phyloP scores from a whole-genome alignment of 2,113 vertebrate species.

The Anhinga anhinga region DNA sequence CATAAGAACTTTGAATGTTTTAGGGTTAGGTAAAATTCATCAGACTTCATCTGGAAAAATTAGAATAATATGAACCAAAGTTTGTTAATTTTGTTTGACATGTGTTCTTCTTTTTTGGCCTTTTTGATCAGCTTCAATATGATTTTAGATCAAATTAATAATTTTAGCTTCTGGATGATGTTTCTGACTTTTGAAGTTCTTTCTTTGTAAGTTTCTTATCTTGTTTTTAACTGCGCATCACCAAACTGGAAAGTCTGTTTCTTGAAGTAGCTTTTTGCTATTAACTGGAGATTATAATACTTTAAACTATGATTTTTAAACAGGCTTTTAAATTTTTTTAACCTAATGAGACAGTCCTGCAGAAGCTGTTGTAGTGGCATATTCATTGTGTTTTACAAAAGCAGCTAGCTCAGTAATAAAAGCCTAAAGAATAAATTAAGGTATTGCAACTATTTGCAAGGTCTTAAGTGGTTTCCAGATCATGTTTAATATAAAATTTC shows the following conservation, averaged over 20 bases:
- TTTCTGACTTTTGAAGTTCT: not conserved
- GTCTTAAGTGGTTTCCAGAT: not conserved
- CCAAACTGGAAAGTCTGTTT: not conserved
- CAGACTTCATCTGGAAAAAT: not conserved
- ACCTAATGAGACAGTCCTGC: not conserved
- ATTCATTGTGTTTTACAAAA: not conserved
- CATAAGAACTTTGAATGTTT: slow-evolving; percentile 6
- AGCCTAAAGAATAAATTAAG: not conserved
- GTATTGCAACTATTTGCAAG: not conserved
- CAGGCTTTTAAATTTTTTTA: not conserved
- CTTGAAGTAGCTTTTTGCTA: not conserved
- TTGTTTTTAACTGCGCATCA: not conserved
- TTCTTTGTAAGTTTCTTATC: not conserved
- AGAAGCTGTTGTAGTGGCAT: not conserved
- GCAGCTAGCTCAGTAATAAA: not conserved
- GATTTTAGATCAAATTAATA: not conserved
- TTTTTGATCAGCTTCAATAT: not conserved
- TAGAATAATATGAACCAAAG: not conserved
- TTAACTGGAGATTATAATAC: not conserved
- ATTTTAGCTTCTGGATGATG: not conserved
- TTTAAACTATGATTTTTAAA: not conserved
- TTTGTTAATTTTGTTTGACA: not conserved
- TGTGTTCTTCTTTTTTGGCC: not conserved
- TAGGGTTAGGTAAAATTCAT: not conserved
- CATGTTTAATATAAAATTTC: not conserved